phyloP scores from a whole-genome alignment of 2,888 invertebrate genomes.

The Pseudanteris insignis region DNA sequence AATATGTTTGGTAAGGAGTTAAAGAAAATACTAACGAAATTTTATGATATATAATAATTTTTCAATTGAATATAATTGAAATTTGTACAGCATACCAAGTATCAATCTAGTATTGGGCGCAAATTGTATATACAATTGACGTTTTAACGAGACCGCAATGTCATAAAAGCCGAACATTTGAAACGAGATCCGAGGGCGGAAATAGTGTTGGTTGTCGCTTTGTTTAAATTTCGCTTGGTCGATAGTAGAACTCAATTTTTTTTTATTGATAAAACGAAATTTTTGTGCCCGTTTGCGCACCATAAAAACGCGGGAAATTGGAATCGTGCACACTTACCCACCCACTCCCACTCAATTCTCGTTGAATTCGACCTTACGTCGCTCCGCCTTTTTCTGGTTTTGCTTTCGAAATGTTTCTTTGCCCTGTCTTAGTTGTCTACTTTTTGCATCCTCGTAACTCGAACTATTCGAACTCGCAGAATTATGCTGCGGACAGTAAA shows the following conservation, averaged over 20 bases:
- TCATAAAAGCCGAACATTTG: conserved; percentile 11
- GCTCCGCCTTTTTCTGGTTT: conserved; percentile 44
- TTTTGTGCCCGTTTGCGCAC: conserved; percentile 21
- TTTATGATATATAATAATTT: no score
- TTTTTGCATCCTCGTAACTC: conserved; percentile 37
- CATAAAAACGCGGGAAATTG: conserved; percentile 34
- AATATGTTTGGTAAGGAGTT: no score
- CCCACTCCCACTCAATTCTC: conserved; percentile 35
- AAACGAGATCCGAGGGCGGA: conserved; percentile 6
- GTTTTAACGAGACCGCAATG: neutral
- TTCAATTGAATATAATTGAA: neutral
- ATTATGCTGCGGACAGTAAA: conserved; percentile 23
- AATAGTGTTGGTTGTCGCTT: neutral
- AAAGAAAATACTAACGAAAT: no score
- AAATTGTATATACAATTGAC: no score
- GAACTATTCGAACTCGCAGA: conserved; percentile 22
- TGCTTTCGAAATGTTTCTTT: conserved; percentile 33
- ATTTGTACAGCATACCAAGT: no score
- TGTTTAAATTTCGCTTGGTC: conserved; percentile 11
- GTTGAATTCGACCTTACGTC: conserved; percentile 41
- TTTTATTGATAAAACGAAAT: conserved; percentile 30
- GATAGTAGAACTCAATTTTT: conserved; percentile 4
- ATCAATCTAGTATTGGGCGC: no score
- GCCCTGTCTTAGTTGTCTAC: conserved; percentile 30
- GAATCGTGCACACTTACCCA: conserved; percentile 37